A percentile compares a stretch with the other conserved stretches of the same genome.
phyloP scores from a whole-genome alignment of 2,888 invertebrate species.

The Polylopha cassiicola region DNA sequence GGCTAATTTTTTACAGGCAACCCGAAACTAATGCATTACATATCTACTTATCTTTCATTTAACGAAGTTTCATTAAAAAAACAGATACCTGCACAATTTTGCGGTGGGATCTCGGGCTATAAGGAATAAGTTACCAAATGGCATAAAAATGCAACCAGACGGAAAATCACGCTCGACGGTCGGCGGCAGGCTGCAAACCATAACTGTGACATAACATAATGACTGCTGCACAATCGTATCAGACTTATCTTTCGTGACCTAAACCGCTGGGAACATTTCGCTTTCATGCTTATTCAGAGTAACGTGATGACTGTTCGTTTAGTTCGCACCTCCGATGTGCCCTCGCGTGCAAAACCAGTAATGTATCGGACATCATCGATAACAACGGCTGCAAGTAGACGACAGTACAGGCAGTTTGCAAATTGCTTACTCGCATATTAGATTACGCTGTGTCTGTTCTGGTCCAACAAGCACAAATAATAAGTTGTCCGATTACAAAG shows the following conservation, averaged over 20 bases:
- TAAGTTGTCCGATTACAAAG: conserved; percentile 39
- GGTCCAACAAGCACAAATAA: conserved; percentile 38
- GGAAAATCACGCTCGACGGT: conserved; percentile 56
- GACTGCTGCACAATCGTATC: conserved; percentile 42
- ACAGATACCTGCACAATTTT: too few relatives aligned
- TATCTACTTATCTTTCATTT: too few relatives aligned
- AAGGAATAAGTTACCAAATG: conserved; percentile 26
- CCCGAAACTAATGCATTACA: too few relatives aligned
- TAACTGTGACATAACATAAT: conserved; percentile 56
- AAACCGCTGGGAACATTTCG: conserved; percentile 38
- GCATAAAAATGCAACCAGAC: conserved; percentile 52
- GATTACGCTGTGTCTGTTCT: conserved; percentile 31
- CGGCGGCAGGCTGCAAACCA: conserved; percentile 27
- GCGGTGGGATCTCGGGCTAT: too few relatives aligned
- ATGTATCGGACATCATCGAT: conserved; percentile 33
- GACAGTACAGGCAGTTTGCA: conserved; percentile 11
- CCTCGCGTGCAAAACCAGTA: conserved; percentile 30
- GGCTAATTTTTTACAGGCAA: too few relatives aligned
- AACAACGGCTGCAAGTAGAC: conserved; percentile 9
- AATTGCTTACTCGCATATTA: conserved; percentile 25
- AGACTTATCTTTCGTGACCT: conserved; percentile 47
- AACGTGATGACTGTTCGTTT: conserved; percentile 41
- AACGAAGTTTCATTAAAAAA: too few relatives aligned
- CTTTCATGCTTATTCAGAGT: conserved; percentile 48
- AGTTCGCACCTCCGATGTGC: conserved; percentile 30